These are phyloP conservation scores for Aquatica leii DNA, from an alignment of 2,888 invertebrate genomes.

Conservation along the genomic window DNA sequence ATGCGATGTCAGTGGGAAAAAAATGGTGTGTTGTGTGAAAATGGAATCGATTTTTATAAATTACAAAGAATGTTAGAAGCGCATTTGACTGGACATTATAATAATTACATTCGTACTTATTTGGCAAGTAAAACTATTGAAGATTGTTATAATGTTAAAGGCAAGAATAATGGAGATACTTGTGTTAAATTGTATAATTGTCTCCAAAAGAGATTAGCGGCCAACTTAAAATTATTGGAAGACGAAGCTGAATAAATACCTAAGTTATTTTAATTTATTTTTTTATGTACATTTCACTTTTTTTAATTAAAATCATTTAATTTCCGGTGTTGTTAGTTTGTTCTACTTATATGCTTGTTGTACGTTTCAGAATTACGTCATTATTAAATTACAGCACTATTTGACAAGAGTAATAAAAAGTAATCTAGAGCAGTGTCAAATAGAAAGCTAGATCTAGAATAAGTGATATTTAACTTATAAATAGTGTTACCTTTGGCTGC, in stretches of 20 bases:
- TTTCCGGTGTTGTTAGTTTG: too few relatives aligned
- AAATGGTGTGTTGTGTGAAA: neutral
- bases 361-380: too few relatives aligned
- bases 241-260: conserved; percentile 1
- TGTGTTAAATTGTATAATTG: conserved; percentile 25
- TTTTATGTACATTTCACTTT: too few relatives aligned
- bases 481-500: too few relatives aligned
- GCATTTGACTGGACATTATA: neutral
- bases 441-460: too few relatives aligned
- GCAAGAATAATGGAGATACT: conserved; percentile 14
- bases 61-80: conserved; percentile 8
- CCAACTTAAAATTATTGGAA: neutral
- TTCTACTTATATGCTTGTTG: too few relatives aligned
- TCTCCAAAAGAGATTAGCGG: neutral
- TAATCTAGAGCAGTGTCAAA: too few relatives aligned
- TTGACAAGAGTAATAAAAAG: too few relatives aligned
- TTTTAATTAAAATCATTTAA: too few relatives aligned
- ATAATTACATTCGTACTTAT: conserved; percentile 14
- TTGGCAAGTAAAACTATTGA: conserved; percentile 16
- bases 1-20: conserved; percentile 2
- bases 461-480: too few relatives aligned
- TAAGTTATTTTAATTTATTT: too few relatives aligned
- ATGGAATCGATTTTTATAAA: conserved; percentile 1
- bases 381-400: too few relatives aligned
- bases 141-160: conserved; percentile 11